Base-by-base conservation (phyloP, 2,888 invertebrate genomes). In the Branchipolynoe longqiensis region DNA sequence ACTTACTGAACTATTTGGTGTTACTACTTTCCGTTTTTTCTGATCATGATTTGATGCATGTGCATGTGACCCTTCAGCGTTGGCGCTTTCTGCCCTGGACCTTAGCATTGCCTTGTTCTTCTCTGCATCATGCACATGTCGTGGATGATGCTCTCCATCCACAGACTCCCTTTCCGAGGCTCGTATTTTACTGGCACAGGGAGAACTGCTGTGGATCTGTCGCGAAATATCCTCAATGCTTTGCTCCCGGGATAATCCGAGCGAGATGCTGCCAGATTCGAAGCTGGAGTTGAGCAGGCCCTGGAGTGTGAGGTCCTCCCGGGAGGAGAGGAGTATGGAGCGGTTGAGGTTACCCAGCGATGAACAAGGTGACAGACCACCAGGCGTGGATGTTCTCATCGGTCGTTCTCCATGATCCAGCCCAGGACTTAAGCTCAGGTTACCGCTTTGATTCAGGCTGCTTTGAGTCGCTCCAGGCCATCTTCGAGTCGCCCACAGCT, bases 351-450 rank as follows among this genome's bases (percentile, higher is more conserved):
- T 48, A 28, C 48, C 48, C 48, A 31, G 4, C 18, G 78, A 78
- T 25, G 78, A 78, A 28, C 48, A 1, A 25, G 78, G 78, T 6
- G 78, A 28, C 18, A 78, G 41, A 48, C 28, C 31, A 14, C 48
- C 78, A 8, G 78, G 78, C n/a, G 78, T 78, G 48, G 78, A 78
- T 25, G 78, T 78, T 18, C 54, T 25, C 78, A 78, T 78, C 14
- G 78, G 78, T 22, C 48, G n/a, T 0, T 25, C 6, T n/a, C 78
- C 28, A 8, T 25, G 48, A 48, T 78, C 78, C 31, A 69, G n/a
- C 14, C 69, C 69, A 22, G 69, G 69, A n/a, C 3, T 4, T 12
- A 38, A 38, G 25, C 69, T 69, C 69, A 69, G 69, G 28, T 4
- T 62, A 31, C 58, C 58, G 36, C 69, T 38, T 14, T 25, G 28